Base-by-base conservation (phyloP, 1,140 invertebrate genomes). In the Drosophila nasuta region DNA sequence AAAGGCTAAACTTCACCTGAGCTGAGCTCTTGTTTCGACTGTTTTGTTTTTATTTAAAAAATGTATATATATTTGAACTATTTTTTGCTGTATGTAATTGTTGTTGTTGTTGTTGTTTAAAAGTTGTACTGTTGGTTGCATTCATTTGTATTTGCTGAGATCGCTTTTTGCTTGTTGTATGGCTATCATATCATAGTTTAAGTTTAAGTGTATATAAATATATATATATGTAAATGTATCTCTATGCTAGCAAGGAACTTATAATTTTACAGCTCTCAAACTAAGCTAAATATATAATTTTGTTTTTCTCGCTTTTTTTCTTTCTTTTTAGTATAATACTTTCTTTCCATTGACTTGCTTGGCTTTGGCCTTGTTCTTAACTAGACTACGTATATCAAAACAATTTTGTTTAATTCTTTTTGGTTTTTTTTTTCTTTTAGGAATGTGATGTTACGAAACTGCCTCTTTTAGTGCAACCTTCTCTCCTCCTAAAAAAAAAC, bases 101-200 rank as follows among this genome's bases (percentile, higher is more conserved):
- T 73, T 66, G 57, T 67, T 74, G 57, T 60, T 68, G 74, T 63
- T 75, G 41, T 54, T 66, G 58, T 59, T 70, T 71, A 67, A 69
- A 54, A 77, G 49, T 87, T 88, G 83, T 88, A 88, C 83, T 88
- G 83, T 86, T 88, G 77, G 83, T 88, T 88, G 83, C 83, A 62
- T 83, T 88, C 66, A 82, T 88, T 87, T 82, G 79, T 86, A 76
- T 63, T 75, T 67, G 46, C 49, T 80, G 83, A 88, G 83, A 80
- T 87, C 82, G 68, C 65, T 75, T 75, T 73, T 75, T 73, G 51
- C 41, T 81, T 71, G 52, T 70, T 59, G 20, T 58, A 60, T 58
- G 64, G 10, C 51, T 60, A 62, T 64, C 25, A 58, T 67, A 49
- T 57, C 28, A 35, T 54, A 45, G 15, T 30, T 28, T 49, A 43